Base-by-base conservation (phyloP, 2,113 vertebrate species). In the Calidris pygmaea region DNA sequence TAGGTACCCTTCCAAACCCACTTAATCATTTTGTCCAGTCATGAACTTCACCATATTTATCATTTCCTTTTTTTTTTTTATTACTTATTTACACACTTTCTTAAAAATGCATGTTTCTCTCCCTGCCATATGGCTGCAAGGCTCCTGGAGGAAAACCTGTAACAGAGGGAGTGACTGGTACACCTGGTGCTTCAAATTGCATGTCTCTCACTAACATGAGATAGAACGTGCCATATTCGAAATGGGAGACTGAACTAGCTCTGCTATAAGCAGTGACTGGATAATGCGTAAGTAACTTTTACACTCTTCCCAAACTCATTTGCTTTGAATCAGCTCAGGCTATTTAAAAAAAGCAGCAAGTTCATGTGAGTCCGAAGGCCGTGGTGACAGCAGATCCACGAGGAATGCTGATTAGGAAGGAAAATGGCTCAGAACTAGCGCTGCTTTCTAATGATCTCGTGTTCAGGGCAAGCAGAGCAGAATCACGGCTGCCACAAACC, bases 191-290 rank as follows among this genome's bases (percentile, higher is more conserved):
- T 85, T 85, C 30, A 70, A 62, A 53, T 73, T 56, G 15, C 2
- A 0, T 21, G 16, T 41, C 10, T 72, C 50, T 85, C n/a, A 22
- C 17, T 83, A 30, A 27, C 1, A 1, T 11, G 35, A 20, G 7
- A 21, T 70, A 34, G 18, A 32, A 58, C n/a, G 27, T 59, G 12
- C 15, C 59, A 2, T 55, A 10, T 47, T 84, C 81, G 30, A 81
- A 9, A 14, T 60, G n/a, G 5, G 12, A 89, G 11, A 12, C 15
- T 62, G 29, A 58, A 55, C 35, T 10, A 48, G 6, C 58, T 63
- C 5, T 37, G 30, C 20, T 12, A 27, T 29, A 14, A 93, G 7
- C 37, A 80, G 17, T 43, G 39, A 26, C 15, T 50, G 73, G 43
- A 35, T 22, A 48, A 91, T 13, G n/a, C 7, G 19, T 37, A 82